These are phyloP conservation scores for Ypsolopha scabrella DNA, from an alignment of 2,888 invertebrate genomes.

Conservation along the genomic window DNA sequence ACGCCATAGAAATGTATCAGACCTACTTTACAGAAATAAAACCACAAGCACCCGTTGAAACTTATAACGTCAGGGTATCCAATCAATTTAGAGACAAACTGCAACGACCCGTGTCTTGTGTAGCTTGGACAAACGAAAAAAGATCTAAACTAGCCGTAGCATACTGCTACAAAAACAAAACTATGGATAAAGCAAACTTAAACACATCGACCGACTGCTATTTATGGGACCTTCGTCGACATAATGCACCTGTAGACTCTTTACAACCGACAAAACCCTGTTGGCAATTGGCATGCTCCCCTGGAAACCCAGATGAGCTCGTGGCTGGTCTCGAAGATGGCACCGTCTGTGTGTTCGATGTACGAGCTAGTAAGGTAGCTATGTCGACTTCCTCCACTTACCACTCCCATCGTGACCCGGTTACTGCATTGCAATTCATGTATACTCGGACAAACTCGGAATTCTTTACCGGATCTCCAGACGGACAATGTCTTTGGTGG, in stretches of 20 bases:
- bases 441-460: slow-evolving; percentile 73
- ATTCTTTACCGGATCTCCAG: slow-evolving; percentile 74
- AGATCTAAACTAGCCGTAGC: slow-evolving; percentile 75
- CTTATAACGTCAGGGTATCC: slow-evolving; percentile 69
- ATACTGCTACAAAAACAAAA: slow-evolving; percentile 54
- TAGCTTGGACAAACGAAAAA: slow-evolving; percentile 79
- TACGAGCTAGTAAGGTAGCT: slow-evolving; percentile 79
- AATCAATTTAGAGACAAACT: slow-evolving; percentile 76
- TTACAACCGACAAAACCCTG: slow-evolving; percentile 37
- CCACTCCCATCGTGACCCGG: slow-evolving; percentile 59
- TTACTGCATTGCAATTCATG: slow-evolving; percentile 70
- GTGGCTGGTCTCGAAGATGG: slow-evolving; percentile 48
- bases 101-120: slow-evolving; percentile 63
- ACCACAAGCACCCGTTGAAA: slow-evolving; percentile 61
- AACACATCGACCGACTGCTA: slow-evolving; percentile 62
- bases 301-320: slow-evolving; percentile 34
- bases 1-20: slow-evolving; percentile 84
- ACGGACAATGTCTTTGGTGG: slow-evolving; percentile 79
- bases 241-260: slow-evolving; percentile 35
- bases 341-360: slow-evolving; percentile 74
- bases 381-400: slow-evolving; percentile 74
- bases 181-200: slow-evolving; percentile 13
- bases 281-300: slow-evolving; percentile 52
- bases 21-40: slow-evolving; percentile 75
- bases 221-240: slow-evolving; percentile 74